Evolutionary conservation across 2,797 vertebrate genomes (phyloP).

Genomic region (Gastrophryne carolinensis): DNA sequence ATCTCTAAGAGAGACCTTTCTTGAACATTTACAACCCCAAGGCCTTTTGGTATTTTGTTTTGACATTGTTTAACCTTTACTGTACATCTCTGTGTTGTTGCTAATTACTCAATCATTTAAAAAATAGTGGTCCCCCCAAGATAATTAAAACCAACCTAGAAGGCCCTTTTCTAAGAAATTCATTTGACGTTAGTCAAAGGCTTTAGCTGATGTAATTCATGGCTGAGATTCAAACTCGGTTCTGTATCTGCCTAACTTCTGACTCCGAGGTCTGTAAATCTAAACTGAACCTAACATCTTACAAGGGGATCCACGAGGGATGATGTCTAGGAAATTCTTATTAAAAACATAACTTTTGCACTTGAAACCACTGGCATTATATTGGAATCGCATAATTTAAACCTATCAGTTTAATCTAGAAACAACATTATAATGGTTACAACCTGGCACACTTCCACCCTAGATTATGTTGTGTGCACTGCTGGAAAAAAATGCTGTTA

Average conservation of each 20-base stretch:
- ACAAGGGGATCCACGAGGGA: conserved; percentile 8
- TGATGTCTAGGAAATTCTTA: conserved; percentile 23
- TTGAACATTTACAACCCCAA: too few relatives aligned
- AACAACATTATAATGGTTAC: conserved; percentile 26
- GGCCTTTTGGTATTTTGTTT: too few relatives aligned
- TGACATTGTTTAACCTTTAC: too few relatives aligned
- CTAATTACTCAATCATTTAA: neutral
- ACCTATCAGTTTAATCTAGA: conserved; percentile 20
- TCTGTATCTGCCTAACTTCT: neutral
- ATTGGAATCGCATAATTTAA: neutral
- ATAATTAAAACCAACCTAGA: neutral
- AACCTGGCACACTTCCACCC: conserved; percentile 11
- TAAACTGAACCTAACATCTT: neutral
- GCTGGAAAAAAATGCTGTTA: neutral
- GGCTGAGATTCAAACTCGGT: neutral
- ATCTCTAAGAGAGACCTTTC: too few relatives aligned
- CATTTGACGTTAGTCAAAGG: neutral
- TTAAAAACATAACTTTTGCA: neutral
- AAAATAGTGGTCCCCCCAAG: neutral
- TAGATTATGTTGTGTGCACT: neutral
- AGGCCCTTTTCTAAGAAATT: neutral
- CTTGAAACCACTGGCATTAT: neutral
- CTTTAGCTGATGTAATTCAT: neutral
- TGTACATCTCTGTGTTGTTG: neutral
- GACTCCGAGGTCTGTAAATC: neutral